A percentile compares a stretch with the other conserved stretches of the same genome.
phyloP scores from a whole-genome alignment of 2,113 vertebrate genomes.

The Passer montanus region DNA sequence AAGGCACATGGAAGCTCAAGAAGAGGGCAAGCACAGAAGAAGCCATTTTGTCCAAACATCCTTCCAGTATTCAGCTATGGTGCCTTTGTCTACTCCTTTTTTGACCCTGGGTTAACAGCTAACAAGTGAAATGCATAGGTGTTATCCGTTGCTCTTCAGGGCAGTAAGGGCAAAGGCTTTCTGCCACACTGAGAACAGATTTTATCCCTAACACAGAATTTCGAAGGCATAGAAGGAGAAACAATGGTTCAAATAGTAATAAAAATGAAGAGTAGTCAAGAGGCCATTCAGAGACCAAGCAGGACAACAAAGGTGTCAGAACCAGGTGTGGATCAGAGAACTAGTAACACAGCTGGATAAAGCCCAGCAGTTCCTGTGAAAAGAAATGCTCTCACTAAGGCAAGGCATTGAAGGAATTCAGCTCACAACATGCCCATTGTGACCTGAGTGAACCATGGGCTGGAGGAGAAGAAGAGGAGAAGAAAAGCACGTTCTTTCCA shows the following conservation, averaged over 20 bases:
- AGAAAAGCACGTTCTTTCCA: background rate
- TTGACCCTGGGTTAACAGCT: background rate
- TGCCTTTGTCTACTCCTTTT: background rate
- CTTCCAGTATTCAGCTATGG: background rate
- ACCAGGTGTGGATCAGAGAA: background rate
- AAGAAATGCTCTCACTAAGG: background rate
- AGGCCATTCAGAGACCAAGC: background rate
- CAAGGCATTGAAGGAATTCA: background rate
- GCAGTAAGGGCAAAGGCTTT: background rate
- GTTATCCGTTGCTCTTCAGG: background rate
- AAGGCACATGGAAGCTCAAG: background rate
- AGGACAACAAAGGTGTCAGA: background rate
- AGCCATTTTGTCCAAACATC: background rate
- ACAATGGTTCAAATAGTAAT: background rate
- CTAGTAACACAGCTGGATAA: background rate
- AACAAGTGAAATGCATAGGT: background rate
- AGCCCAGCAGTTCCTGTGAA: background rate
- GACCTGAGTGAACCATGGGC: background rate
- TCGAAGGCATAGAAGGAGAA: background rate
- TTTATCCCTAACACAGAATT: background rate
- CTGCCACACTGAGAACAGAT: background rate
- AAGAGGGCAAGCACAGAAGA: background rate
- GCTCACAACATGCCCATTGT: fast-evolving
- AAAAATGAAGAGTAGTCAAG: background rate
- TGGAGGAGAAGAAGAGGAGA: background rate